Percentiles rank a stretch among this genome's conserved stretches.
phyloP scores from a whole-genome alignment of 2,797 vertebrate species.

The Pangasius djambal region DNA sequence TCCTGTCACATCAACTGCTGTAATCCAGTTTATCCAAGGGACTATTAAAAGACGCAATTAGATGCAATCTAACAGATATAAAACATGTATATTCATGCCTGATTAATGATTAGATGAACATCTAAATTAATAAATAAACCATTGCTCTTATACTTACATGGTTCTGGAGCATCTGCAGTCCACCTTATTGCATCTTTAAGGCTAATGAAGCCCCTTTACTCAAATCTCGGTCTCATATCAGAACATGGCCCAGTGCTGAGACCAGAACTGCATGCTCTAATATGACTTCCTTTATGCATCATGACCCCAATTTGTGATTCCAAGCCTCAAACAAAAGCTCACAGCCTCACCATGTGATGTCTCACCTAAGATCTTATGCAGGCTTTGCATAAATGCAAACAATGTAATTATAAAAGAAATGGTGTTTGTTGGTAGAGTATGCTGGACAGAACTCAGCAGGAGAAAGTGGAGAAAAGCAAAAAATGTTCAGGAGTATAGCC shows the following conservation, averaged over 20 bases:
- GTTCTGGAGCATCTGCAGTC: neutral
- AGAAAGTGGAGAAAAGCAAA: slow-evolving; percentile 65
- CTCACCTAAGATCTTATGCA: neutral
- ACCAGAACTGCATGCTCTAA: neutral
- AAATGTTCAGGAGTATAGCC: slow-evolving; percentile 55
- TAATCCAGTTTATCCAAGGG: neutral
- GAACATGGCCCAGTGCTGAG: neutral
- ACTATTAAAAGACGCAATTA: neutral
- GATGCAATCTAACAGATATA: neutral
- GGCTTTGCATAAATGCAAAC: neutral
- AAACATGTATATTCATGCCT: neutral
- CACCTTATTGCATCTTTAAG: neutral
- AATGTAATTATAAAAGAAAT: neutral
- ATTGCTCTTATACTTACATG: neutral
- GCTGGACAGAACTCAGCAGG: slow-evolving; percentile 51
- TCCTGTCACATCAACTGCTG: neutral
- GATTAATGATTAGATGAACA: neutral
- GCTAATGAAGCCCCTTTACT: neutral
- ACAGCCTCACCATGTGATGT: neutral
- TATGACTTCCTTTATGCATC: neutral
- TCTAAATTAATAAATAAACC: slow-evolving; percentile 9
- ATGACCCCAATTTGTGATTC: neutral
- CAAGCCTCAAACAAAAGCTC: neutral
- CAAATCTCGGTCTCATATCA: neutral
- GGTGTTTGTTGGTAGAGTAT: neutral